Evolutionary conservation across 2,113 vertebrate species (phyloP).

Genomic region (Parus major): DNA sequence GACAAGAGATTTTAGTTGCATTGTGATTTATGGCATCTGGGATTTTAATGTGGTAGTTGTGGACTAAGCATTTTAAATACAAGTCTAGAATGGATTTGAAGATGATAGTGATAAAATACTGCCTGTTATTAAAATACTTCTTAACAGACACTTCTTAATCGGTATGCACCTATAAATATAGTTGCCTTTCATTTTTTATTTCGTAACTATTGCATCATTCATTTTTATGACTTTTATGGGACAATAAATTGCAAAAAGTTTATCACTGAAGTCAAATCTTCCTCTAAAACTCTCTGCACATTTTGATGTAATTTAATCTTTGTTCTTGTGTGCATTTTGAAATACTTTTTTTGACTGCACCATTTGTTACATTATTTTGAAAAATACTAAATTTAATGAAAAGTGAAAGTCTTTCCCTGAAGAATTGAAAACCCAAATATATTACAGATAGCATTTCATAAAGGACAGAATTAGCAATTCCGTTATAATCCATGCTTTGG

Average conservation of each 20-base stretch:
- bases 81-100: background rate
- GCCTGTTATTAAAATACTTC: conserved; percentile 8
- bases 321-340: background rate
- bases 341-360: background rate
- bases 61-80: background rate
- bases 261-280: background rate
- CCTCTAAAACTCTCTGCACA: background rate
- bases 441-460: background rate
- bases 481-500: background rate
- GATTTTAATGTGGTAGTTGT: background rate
- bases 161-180: background rate
- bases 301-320: conserved; percentile 4
- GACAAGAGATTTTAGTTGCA: background rate
- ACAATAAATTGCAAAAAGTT: background rate
- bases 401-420: background rate
- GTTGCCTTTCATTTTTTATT: conserved; percentile 31
- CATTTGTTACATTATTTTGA: background rate
- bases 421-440: background rate
- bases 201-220: background rate
- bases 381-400: background rate
- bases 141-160: background rate
- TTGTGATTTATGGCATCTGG: background rate
- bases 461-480: background rate
- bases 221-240: conserved; percentile 4
- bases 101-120: background rate